These are phyloP conservation scores for Molanna angustata DNA, from an alignment of 2,888 invertebrate species.

Conservation along the genomic window DNA sequence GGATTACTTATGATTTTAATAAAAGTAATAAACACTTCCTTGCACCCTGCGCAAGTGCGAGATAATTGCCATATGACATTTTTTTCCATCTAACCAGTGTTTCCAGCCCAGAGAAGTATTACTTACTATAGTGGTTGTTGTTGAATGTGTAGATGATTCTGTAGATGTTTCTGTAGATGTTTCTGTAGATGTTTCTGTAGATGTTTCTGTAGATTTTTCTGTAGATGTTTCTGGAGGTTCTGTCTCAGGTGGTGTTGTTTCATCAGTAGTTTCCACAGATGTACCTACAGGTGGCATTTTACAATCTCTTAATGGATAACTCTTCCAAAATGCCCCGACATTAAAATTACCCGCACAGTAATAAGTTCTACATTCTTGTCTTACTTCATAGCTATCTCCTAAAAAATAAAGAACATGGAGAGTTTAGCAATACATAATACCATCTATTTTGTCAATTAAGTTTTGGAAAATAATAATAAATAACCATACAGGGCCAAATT, in stretches of 20 bases:
- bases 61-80: too few relatives aligned
- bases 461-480: too few relatives aligned
- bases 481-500: too few relatives aligned
- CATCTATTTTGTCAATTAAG: too few relatives aligned
- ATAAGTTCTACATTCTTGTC: conserved; percentile 38
- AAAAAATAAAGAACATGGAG: too few relatives aligned
- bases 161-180: conserved; percentile 27
- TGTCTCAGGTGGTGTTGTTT: conserved; percentile 1
- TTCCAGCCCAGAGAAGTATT: too few relatives aligned
- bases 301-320: not conserved
- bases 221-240: too few relatives aligned
- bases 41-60: too few relatives aligned
- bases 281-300: not conserved
- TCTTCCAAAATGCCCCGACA: conserved; percentile 43
- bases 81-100: too few relatives aligned
- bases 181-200: conserved; percentile 29
- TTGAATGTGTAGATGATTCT: conserved; percentile 6
- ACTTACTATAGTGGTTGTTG: conserved; percentile 10
- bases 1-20: too few relatives aligned
- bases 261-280: conserved; percentile 3
- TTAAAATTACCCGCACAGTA: conserved; percentile 48
- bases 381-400: conserved; percentile 35
- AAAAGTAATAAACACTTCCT: too few relatives aligned
- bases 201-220: conserved; percentile 28
- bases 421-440: too few relatives aligned